Base-by-base conservation (phyloP, 1,140 invertebrate genomes). In the Dryas iulia region DNA sequence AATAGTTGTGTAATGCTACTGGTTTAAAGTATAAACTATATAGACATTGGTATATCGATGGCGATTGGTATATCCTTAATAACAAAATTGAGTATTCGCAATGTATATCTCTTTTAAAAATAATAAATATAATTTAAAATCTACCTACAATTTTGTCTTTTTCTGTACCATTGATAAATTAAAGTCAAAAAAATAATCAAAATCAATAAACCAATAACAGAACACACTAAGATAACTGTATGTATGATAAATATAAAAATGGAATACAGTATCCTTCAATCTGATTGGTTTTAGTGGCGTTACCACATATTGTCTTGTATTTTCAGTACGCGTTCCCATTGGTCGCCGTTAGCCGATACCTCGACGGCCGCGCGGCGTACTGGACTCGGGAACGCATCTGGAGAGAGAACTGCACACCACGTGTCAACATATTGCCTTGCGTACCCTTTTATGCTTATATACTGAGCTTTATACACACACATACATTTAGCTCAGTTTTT, bases 351-450 rank as follows among this genome's bases (percentile, higher is more conserved):
- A 81, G 73, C 59, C 64, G 91, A 89, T 70, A 92, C 90, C 71
- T 92, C 86, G 77, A 59, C 67, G 75, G 87, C 90, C 59, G 86
- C 88, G 35, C 84, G 84, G 39, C 76, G 83, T 24, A 86, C 83
- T 52, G 87, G 62, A 35, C 86, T 78, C 86, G 86, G 82, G 76
- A 84, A 80, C 80, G 74, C 69, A 92, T 91, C 92, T 92, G 92
- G 76, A 86, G 92, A 92, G 84, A 92, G 86, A 92, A 92, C 92
- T 92, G 86, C 90, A 89, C 89, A 91, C 89, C 82, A 90, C 91
- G 85, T 72, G 86, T 92, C 90, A 92, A 79, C 83, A 91, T 79
- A 77, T 62, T 79, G 84, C 83, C 84, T 78, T 71, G 14, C 70
- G 33, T 70, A 72, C 73, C 74, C 35, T 47, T 18, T 18, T 47